Base-by-base conservation (phyloP, 1,140 invertebrate genomes). In the Panagrolaimus sp. region DNA sequence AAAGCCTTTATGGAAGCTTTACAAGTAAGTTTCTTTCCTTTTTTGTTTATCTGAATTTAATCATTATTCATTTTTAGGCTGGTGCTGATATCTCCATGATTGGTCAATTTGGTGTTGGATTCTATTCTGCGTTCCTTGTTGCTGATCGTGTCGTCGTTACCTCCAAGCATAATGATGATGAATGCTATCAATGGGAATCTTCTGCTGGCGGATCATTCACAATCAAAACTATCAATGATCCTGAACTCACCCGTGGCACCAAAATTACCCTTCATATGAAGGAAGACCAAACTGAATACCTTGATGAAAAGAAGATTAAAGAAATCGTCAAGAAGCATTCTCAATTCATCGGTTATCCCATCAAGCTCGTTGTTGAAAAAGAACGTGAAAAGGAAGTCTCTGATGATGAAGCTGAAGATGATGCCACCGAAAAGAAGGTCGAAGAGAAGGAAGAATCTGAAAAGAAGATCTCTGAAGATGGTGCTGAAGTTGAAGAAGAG, bases 291-390 rank as follows among this genome's bases (percentile, higher is more conserved):
- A 87, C 88, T 2, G 93, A 95, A 78, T 96, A 91, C 84, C 84
- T 92, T 52, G 93, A 98, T 83, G 94, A 98, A 83, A 87, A 88
- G 71, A 92, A 92, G 78, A 90, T 98, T 73, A 96, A 96, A 84
- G 93, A 96, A 80, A 90, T 98, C 43, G 92, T 98, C 1, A 97
- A 96, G 88, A 98, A 98, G 81, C 94, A 98, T 85, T 96, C 93
- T 8, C 94, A 98, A 85, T 98, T 98, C 85, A 98, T 98, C 86
- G 94, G 94, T 43, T 98, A 98, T 84, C 95, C 96, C 2, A 98
- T 98, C 85, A 95, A 95, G 83, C 86, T 98, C 67, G 67, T 83
- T 32, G 91, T 94, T 0, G 90, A 96, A 84, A 95, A 94, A 84
- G 92, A 94, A 84, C 89, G 93, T 62, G 91, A 97, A 77, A 96